Base-by-base conservation (phyloP, 2,888 invertebrate species). In the Schizaphis graminum region DNA sequence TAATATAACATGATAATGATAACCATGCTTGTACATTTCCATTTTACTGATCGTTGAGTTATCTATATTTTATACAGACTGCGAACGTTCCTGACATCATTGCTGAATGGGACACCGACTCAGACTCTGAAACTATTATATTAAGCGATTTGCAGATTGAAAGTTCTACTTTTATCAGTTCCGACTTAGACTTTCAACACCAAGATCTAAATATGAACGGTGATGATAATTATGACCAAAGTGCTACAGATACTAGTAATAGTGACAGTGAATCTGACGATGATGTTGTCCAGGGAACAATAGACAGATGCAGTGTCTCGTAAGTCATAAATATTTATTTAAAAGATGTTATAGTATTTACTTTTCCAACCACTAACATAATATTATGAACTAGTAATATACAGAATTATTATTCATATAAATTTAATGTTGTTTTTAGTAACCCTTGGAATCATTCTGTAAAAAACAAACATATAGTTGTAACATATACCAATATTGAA, bases 341-440 rank as follows among this genome's bases (percentile, higher is more conserved):
- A 24, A 8, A 8, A 77, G 35, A 77, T 77, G 26, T 44, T 35
- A 56, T 57, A 41, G 47, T 90, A 41, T 41, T 49, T n/a, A n/a
- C 26, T 87, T 87, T 7, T 49, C 13, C 21, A 87, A 2, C 16
- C n/a, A n/a, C 5, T 2, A 7, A 49, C 49, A 44, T 13, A 13
- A n/a, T 47, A 7, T 86, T 28, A 87, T 87, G 26, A 21, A 1
- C 7, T n/a, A n/a, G 8, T 53, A 35, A 8, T 87, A 49, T n/a
- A 26, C n/a, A 47, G 2, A 21, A 35, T 57, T 67, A 4, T 4
- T 57, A 21, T 47, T 44, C 26, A 49, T 56, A 57, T 85, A n/a
- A 10, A 77, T 84, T 10, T 77, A 35, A 67, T 88, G 13, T n/a
- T 87, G 7, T 89, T 89, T 89, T 90, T 21, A 93, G 89, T 11